Base-by-base conservation (phyloP, 2,888 invertebrate species). In the Mythimna ferrago region DNA sequence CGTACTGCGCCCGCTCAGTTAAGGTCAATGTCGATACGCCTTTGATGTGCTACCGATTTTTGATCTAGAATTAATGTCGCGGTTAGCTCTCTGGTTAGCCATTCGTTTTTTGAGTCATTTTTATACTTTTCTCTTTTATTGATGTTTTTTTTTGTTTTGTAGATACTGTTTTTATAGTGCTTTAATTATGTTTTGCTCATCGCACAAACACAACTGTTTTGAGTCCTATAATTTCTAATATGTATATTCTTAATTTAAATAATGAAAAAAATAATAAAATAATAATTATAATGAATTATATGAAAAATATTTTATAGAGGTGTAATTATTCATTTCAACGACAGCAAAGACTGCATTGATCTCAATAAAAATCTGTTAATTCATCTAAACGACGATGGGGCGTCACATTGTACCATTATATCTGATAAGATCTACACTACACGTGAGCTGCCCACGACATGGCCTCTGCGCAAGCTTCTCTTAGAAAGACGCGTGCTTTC, bases 21-120 rank as follows among this genome's bases (percentile, higher is more conserved):
- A 93, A 93, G 95, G 94, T 95, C 95, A 95, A 94, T 95, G 94
- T 92, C 94, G 94, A 94, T 93, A 91, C 92, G 91, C 89, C 91
- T 93, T 93, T 93, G 91, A 94, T 93, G 91, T 90, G 94, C 94
- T 94, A 94, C 94, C 90, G 94, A 94, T 92, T 89, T 86, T 81
- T 71, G 76, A 85, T 82, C 83, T 85, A 81, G 83, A 76, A 83
- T 89, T 80, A 82, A 85, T 83, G 66, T 78, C 38, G 71, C 62
- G 73, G 73, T 73, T 81, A 69, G 67, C 62, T 81, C 48, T 76
- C 58, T 73, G 64, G 64, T 66, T 70, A 71, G 54, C n/a, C 54
- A 38, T 56, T 35, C 53, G 53, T 61, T 72, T 77, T 80, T 84
- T 77, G 58, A 64, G 69, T 64, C 38, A 61, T 66, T 75, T 78